Evolutionary conservation across 2,797 vertebrate species (phyloP), one percentile per base, ranked within the genome.

Genomic region (Ptychobarbus kaznakovi): DNA sequence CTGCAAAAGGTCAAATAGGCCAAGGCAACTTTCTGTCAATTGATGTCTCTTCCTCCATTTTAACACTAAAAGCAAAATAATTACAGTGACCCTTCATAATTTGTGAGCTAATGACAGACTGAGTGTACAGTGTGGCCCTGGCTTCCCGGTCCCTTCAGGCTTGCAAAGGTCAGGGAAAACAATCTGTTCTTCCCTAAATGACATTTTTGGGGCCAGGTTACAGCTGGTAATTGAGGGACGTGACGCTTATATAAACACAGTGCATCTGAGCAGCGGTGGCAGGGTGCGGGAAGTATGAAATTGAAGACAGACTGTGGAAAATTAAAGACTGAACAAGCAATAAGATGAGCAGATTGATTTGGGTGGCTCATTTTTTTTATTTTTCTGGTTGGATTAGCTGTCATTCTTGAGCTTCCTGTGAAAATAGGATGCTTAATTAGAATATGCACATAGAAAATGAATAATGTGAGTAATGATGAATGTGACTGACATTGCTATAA

Each of bases 91-190:
- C 68, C 32, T 40, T 72, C 15, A 32, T 68, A 72, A 82, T 86
- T 79, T 80, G 51, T 9, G 10, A 35, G 46, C 38, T 86, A 87
- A 88, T 56, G 85, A 76, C 63, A n/a, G 22, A 69, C 73, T 32
- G 20, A 42, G 83, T 81, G 25, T 63, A 35, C 51, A 58, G 25
- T 46, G 40, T 49, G 61, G 63, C 35, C 49, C 25, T 44, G 75
- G 65, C 63, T 44, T 79, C 18, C 5, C 3, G 2, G 61, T 63
- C 74, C n/a, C 40, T 56, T 53, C 32, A 25, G 82, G 78, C 73
- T 82, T 83, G 25, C 42, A 81, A 83, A 84, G 79, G 81, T 88
- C 82, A 85, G 28, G 22, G 73, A 66, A 87, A 70, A 80, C 82
- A 80, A 61, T 85, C 87, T 84, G 82, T 86, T 77, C 42, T 61